Evolutionary conservation across 2,888 invertebrate genomes (phyloP).

Genomic region (Plebejus argus): DNA sequence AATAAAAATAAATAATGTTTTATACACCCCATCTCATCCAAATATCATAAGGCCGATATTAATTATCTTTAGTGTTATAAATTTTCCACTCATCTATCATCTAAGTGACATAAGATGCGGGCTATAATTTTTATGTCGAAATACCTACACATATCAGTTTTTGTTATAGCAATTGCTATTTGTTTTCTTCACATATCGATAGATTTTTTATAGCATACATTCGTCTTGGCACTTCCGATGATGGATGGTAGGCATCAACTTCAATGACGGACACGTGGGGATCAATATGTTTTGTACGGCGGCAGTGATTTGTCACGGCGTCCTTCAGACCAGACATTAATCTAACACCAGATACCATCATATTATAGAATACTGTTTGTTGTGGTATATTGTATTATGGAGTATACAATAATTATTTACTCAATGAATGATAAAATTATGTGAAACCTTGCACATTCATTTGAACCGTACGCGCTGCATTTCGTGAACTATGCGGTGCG

Average conservation of each 20-base stretch:
- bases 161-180: neutral
- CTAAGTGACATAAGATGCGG: too few species aligned
- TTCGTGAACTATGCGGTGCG: too few species aligned
- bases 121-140: too few species aligned
- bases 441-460: too few species aligned
- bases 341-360: neutral
- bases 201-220: neutral
- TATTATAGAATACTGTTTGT: neutral
- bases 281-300: neutral
- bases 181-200: neutral
- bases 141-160: neutral
- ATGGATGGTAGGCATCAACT: neutral
- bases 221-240: neutral
- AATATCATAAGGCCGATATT: too few species aligned
- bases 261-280: neutral
- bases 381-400: neutral
- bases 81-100: neutral
- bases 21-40: too few species aligned
- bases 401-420: neutral
- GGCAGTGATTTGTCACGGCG: conserved; percentile 12
- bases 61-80: neutral
- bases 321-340: neutral
- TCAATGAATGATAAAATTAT: too few species aligned
- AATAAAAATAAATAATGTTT: too few species aligned
- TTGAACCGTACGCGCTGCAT: too few species aligned